Percentiles rank a stretch among this genome's conserved stretches.
phyloP scores from a whole-genome alignment of 2,113 vertebrate genomes.

The Apaloderma vittatum region DNA sequence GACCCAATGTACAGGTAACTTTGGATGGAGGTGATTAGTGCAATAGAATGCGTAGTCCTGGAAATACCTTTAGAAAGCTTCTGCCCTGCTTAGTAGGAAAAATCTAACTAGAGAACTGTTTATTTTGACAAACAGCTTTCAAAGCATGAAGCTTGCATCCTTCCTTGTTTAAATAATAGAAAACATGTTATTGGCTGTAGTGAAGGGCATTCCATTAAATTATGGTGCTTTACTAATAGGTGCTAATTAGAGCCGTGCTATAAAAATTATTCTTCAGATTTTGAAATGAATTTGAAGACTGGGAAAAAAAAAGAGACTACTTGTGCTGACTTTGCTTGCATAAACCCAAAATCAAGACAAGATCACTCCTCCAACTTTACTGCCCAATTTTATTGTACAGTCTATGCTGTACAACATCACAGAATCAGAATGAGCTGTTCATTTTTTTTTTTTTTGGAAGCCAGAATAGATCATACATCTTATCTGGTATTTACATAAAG shows the following conservation, averaged over 20 bases:
- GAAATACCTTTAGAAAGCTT: constrained; percentile 71
- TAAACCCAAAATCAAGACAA: background rate
- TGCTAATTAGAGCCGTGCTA: constrained; percentile 53
- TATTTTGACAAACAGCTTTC: constrained; percentile 64
- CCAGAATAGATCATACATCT: background rate
- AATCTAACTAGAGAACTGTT: constrained; percentile 61
- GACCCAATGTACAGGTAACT: constrained; percentile 85
- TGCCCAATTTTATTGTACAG: background rate
- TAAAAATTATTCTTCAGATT: constrained; percentile 39
- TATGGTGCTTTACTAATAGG: constrained; percentile 68
- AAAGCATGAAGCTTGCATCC: constrained; percentile 78
- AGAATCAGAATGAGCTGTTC: background rate
- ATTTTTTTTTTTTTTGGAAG: background rate
- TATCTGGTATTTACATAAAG: background rate
- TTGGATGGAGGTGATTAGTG: constrained; percentile 64
- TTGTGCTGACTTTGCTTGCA: constrained; percentile 34
- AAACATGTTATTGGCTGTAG: constrained; percentile 54
- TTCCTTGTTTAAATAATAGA: constrained; percentile 56
- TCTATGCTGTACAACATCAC: background rate
- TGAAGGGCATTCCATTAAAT: constrained; percentile 53
- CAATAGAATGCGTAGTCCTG: constrained; percentile 68
- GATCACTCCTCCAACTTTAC: background rate
- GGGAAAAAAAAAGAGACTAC: constrained; percentile 19
- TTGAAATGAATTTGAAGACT: constrained; percentile 29
- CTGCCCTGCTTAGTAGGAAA: constrained; percentile 64